Conservation (phyloP, 2,888 invertebrate genomes). For the Heterodera filipjevi region DNA sequence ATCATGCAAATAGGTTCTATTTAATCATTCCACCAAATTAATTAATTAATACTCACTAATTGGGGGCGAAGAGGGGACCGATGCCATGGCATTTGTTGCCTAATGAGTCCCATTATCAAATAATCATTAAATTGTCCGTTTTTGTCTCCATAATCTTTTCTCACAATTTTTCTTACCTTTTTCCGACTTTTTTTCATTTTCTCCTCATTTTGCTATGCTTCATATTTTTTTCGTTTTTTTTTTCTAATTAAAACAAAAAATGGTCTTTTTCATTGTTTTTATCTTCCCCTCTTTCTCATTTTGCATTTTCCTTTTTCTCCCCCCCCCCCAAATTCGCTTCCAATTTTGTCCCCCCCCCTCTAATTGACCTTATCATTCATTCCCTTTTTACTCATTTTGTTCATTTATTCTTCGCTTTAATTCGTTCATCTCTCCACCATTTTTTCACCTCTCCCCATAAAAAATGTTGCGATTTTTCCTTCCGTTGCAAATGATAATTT, state of each 20-base stretch:
- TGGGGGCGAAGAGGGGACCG: too few relatives aligned
- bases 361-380: constrained; percentile 1
- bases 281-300: neutral
- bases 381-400: too few relatives aligned
- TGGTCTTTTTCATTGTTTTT: neutral
- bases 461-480: constrained; percentile 1
- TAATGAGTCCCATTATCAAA: too few relatives aligned
- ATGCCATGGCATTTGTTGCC: too few relatives aligned
- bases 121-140: too few relatives aligned
- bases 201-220: neutral
- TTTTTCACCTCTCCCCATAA: neutral
- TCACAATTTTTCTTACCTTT: too few relatives aligned
- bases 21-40: too few relatives aligned
- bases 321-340: neutral
- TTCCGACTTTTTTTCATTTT: too few relatives aligned
- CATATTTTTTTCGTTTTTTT: neutral
- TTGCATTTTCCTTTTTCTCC: neutral
- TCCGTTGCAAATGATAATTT: neutral
- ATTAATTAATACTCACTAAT: too few relatives aligned
- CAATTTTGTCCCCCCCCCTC: neutral
- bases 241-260: neutral
- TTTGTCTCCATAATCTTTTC: too few relatives aligned
- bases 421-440: neutral
- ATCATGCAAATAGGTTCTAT: neutral
- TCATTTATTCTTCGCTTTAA: neutral